phyloP scores from a whole-genome alignment of 1,140 invertebrate species.

The Pygmarrhopalites habei region DNA sequence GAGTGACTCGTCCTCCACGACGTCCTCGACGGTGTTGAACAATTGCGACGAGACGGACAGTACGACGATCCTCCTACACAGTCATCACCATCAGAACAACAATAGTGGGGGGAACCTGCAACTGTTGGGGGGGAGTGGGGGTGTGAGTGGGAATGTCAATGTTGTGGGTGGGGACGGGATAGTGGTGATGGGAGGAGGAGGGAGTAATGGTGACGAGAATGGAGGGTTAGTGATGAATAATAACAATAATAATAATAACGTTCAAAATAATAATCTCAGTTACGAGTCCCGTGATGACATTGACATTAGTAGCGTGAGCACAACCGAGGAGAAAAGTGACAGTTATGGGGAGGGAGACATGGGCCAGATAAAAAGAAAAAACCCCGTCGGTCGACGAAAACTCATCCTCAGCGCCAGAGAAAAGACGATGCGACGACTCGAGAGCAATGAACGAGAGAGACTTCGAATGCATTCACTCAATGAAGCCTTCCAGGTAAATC shows the following conservation, averaged over 20 bases:
- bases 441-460: conserved; percentile 56
- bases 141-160: not conserved
- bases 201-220: not conserved
- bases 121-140: too few relatives aligned
- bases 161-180: not conserved
- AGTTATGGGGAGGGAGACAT: conserved; percentile 7
- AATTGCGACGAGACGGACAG: conserved; percentile 26
- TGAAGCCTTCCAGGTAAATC: conserved; percentile 52
- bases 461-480: conserved; percentile 57
- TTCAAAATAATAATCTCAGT: conserved; percentile 5
- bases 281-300: not conserved
- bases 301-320: not conserved
- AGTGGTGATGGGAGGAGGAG: not conserved
- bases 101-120: not conserved
- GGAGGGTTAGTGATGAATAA: conserved; percentile 1
- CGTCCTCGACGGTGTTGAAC: conserved; percentile 28
- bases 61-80: not conserved
- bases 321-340: not conserved
- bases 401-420: conserved; percentile 43
- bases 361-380: conserved; percentile 32
- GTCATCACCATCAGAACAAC: not conserved
- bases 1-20: conserved; percentile 38
- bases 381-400: conserved; percentile 38
- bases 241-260: conserved; percentile 4
- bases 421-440: conserved; percentile 53